Conservation (phyloP, 2,888 invertebrate genomes). For the Monoplex corrugatus region DNA sequence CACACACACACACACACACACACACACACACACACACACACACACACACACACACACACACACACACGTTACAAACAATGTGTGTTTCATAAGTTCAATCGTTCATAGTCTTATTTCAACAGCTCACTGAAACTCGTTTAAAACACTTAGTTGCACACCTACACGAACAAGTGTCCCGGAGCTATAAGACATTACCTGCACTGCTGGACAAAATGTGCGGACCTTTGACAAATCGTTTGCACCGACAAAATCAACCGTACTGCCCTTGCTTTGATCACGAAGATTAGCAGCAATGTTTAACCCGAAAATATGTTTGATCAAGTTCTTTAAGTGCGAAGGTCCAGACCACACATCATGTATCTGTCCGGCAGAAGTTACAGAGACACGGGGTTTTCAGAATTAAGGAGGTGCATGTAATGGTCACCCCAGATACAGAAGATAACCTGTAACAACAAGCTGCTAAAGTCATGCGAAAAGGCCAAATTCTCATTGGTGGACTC, state of each 20-base stretch:
- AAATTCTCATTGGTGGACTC: no score
- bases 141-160: not conserved
- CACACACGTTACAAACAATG: not conserved
- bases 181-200: no score
- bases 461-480: no score
- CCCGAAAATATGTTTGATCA: no score
- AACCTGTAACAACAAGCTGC: no score
- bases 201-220: not conserved
- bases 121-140: not conserved
- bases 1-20: not conserved
- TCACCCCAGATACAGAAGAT: no score
- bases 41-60: not conserved
- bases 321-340: no score
- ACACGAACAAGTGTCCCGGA: not conserved
- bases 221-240: not conserved
- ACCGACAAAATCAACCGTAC: not conserved
- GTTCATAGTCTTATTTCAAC: not conserved
- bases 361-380: no score
- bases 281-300: no score
- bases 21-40: not conserved
- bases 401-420: no score
- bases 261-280: not conserved
- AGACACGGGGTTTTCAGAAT: no score
- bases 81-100: not conserved
- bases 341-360: no score